A percentile compares a stretch with the other conserved stretches of the same genome.
phyloP scores from a whole-genome alignment of 2,113 vertebrate genomes.

The Caranx melampygus region DNA sequence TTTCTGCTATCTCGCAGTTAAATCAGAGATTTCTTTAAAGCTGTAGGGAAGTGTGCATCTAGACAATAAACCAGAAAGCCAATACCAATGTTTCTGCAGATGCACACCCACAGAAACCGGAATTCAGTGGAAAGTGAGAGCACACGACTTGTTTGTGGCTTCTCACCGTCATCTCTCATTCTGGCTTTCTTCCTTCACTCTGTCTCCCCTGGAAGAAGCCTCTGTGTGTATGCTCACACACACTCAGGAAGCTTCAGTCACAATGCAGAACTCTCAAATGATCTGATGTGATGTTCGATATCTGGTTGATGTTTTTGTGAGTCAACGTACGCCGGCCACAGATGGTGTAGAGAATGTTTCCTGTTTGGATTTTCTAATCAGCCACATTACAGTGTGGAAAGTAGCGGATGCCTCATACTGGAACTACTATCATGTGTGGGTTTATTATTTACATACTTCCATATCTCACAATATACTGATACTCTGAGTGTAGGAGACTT shows the following conservation, averaged over 20 bases:
- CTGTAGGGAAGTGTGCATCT: slow-evolving; percentile 25
- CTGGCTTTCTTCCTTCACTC: slow-evolving; percentile 33
- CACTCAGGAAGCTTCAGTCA: slow-evolving; percentile 25
- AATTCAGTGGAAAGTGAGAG: slow-evolving; percentile 73
- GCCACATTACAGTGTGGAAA: slow-evolving; percentile 58
- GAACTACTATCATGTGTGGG: slow-evolving; percentile 43
- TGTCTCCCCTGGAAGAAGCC: slow-evolving; percentile 6
- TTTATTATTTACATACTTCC: slow-evolving; percentile 47
- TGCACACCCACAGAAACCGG: slow-evolving; percentile 75
- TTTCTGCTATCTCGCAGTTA: slow-evolving; percentile 9
- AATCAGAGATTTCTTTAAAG: slow-evolving; percentile 32
- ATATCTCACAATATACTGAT: slow-evolving; percentile 27
- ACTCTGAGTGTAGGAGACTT: neutral
- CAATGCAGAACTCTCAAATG: neutral
- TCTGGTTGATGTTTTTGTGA: slow-evolving; percentile 19
- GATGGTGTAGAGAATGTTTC: slow-evolving; percentile 23
- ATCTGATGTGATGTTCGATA: slow-evolving; percentile 22
- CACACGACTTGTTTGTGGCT: slow-evolving; percentile 59
- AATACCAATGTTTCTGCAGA: slow-evolving; percentile 38
- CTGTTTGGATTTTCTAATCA: slow-evolving; percentile 39
- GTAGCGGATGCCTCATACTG: slow-evolving; percentile 55
- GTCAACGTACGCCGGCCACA: slow-evolving; percentile 22
- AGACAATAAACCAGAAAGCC: slow-evolving; percentile 46
- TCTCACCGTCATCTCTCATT: slow-evolving; percentile 54
- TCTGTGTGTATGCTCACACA: neutral